Evolutionary conservation across 1,140 invertebrate species (phyloP), one percentile per base, ranked within the genome.

Genomic region (Zaprionus tsacasi): DNA sequence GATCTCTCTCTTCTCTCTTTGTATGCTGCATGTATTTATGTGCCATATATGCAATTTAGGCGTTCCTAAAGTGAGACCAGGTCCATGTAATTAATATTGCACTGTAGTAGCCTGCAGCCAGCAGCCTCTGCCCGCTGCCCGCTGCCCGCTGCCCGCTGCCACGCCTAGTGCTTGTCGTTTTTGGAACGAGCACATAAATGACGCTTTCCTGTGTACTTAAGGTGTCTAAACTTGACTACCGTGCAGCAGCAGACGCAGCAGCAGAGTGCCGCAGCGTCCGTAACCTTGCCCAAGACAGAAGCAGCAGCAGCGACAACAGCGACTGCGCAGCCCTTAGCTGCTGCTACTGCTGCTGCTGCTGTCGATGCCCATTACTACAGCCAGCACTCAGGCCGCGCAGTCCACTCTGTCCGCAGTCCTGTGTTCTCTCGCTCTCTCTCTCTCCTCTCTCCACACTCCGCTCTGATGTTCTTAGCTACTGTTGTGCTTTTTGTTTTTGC

Each of bases 181-280:
- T 80, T 65, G 82, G 71, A 87, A 87, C 82, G 82, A 87, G 83
- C 85, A 78, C 74, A 78, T 87, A 88, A 87, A 83, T 89, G 83
- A 89, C 83, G 83, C 83, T 83, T 88, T 83, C 83, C 83, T 88
- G 83, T 87, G 85, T 89, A 87, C 81, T 89, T 87, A 88, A 87
- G 83, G 83, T 87, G 83, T 87, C 83, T 83, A 87, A 87, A 87
- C 83, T 87, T 87, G 83, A 87, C 83, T 87, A 87, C 83, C 81
- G 83, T 87, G 78, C 67, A 36, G 55, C 38, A 58, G 69, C 52
- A 13, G 45, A 12, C 13, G 59, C 40, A 21, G 54, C 48, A 60
- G 64, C 72, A 60, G 78, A 35, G 33, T 35, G 33, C 33, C n/a
- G 40, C 40, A 45, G 40, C 79, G 57, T 71, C 82, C 83, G 77